Conservation (phyloP, 2,113 vertebrate genomes). For the mouse (Mus musculus) region GRCm39 chr8:45395001-45395500, state of each 20-base stretch:
- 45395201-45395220: neutral
- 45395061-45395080: neutral
- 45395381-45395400: neutral
- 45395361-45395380: neutral
- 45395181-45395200: neutral
- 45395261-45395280: neutral
- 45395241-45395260: too few species aligned
- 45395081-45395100: neutral
- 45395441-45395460: neutral
- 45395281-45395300: neutral
- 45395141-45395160: neutral
- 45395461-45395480: constrained; percentile 11
- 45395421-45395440: neutral
- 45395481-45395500: neutral
- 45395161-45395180: neutral
- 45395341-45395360: neutral
- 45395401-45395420: neutral
- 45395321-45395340: neutral
- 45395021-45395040: neutral
- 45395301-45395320: neutral
- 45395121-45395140: neutral
- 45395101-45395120: fast-evolving
- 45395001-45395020: neutral
- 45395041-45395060: neutral
- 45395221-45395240: neutral